phyloP scores from a whole-genome alignment of 2,797 vertebrate species.

The Caiman crocodilus region DNA sequence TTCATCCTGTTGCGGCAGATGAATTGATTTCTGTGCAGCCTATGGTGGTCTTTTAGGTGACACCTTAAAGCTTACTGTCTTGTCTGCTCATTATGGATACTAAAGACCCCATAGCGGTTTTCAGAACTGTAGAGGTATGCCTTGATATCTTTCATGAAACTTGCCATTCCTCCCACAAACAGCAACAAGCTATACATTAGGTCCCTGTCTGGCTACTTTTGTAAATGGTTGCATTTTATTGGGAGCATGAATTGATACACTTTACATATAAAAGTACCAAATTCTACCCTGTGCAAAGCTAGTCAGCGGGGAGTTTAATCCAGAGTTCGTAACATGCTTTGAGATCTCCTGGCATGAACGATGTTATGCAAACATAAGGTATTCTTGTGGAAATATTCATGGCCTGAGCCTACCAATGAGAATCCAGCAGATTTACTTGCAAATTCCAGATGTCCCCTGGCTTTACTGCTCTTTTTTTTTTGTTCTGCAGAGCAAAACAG shows the following conservation, averaged over 20 bases:
- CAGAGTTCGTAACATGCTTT: not conserved
- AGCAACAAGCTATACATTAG: not conserved
- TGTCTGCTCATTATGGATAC: not conserved
- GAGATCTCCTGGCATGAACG: not conserved
- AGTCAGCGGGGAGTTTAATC: not conserved
- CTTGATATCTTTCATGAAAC: not conserved
- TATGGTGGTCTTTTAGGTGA: not conserved
- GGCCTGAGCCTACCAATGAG: not conserved
- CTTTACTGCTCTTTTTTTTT: not conserved
- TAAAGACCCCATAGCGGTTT: not conserved
- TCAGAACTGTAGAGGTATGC: not conserved
- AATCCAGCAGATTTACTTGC: not conserved
- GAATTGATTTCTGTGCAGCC: not conserved
- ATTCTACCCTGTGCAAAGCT: not conserved
- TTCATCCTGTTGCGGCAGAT: not conserved
- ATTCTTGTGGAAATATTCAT: not conserved
- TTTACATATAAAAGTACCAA: not conserved
- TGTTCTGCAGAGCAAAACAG: not conserved
- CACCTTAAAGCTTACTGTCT: not conserved
- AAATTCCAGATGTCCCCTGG: not conserved
- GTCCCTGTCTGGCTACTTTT: not conserved
- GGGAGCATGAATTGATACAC: not conserved
- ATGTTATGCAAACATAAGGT: not conserved
- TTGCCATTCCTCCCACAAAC: not conserved
- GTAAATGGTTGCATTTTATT: not conserved